Evolutionary conservation across 2,888 invertebrate species (phyloP).

Genomic region (Gymnosoma rotundatum): DNA sequence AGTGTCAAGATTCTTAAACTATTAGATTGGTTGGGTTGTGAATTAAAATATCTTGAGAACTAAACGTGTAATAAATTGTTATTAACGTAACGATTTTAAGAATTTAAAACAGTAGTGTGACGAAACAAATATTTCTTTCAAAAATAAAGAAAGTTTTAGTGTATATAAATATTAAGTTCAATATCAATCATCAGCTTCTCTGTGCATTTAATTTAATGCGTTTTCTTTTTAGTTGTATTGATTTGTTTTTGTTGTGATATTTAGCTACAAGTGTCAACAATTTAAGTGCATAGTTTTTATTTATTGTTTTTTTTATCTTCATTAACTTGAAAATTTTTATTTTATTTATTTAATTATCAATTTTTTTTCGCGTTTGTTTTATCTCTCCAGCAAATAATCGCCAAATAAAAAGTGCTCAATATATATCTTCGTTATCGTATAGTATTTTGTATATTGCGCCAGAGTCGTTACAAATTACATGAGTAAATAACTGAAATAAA

Average conservation of each 20-base stretch:
- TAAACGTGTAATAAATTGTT: constrained; percentile 11
- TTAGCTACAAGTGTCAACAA: constrained; percentile 18
- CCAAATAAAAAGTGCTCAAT: constrained; percentile 48
- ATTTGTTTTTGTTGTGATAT: background rate
- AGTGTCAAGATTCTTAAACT: constrained; percentile 13
- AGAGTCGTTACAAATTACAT: constrained; percentile 74
- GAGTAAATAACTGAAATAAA: constrained; percentile 29
- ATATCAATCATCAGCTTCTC: background rate
- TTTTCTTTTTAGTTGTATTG: background rate
- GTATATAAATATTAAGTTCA: no score
- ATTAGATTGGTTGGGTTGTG: background rate
- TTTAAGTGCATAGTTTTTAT: constrained; percentile 17
- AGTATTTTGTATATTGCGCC: constrained; percentile 70
- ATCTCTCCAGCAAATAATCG: background rate
- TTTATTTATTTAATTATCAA: background rate
- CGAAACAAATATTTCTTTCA: no score
- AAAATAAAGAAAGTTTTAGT: no score
- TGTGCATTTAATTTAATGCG: background rate
- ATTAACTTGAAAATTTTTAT: background rate
- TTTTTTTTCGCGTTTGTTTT: background rate
- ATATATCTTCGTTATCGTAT: constrained; percentile 39
- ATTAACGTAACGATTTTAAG: no score
- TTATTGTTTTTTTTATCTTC: background rate
- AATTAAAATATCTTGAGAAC: background rate
- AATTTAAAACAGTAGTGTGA: no score